A percentile compares a stretch with the other conserved stretches of the same genome.
Evolutionary conservation across 2,888 invertebrate genomes (phyloP).

Genomic region (Stegana nigrithorax): DNA sequence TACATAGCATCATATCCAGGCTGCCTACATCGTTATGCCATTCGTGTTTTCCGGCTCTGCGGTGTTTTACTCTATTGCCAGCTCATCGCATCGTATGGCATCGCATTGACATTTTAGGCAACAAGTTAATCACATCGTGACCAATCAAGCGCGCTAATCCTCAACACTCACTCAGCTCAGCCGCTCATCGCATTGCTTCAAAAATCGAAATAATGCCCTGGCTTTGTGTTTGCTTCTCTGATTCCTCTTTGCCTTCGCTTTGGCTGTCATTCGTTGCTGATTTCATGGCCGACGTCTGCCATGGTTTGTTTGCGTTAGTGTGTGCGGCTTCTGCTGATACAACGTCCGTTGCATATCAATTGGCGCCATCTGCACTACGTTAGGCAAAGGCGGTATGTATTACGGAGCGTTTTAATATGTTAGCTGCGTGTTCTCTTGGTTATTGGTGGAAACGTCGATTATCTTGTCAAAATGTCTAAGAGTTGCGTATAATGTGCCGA

Average conservation of each 20-base stretch:
- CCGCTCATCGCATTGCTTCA: background rate
- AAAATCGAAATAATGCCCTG: background rate
- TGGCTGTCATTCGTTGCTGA: background rate
- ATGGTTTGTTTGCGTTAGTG: background rate
- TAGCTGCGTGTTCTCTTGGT: slow-evolving; percentile 5
- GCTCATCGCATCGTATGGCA: background rate
- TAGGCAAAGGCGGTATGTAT: background rate
- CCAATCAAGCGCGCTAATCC: slow-evolving; percentile 66
- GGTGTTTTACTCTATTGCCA: background rate
- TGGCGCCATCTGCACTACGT: slow-evolving; percentile 4
- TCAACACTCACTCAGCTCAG: slow-evolving; percentile 22
- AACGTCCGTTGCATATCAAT: slow-evolving; percentile 49
- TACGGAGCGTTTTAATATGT: slow-evolving; percentile 17
- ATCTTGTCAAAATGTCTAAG: slow-evolving; percentile 23
- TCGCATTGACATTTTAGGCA: slow-evolving; percentile 28
- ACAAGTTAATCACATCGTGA: slow-evolving; percentile 64
- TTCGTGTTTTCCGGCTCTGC: slow-evolving; percentile 2
- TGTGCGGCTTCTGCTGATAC: slow-evolving; percentile 16
- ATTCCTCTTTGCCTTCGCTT: background rate
- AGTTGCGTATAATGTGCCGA: background rate
- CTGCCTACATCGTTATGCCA: slow-evolving; percentile 12
- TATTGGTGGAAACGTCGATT: slow-evolving; percentile 17
- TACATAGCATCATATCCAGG: background rate
- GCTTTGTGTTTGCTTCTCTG: background rate
- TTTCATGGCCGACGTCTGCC: background rate